Evolutionary conservation across 2,797 vertebrate species (phyloP).

Genomic region (Erpetoichthys calabaricus): DNA sequence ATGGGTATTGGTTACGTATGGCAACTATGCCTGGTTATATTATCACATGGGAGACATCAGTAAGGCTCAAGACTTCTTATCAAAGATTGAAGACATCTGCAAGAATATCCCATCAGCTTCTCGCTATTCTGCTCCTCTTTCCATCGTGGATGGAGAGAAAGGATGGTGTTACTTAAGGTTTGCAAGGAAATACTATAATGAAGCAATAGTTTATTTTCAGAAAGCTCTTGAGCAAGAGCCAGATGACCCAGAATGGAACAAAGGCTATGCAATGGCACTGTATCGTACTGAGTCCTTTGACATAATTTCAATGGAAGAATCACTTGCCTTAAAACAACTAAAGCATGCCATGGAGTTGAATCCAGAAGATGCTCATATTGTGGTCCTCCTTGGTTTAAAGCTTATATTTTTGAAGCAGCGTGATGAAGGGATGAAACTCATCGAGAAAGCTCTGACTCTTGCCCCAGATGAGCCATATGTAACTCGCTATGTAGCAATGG

Average conservation of each 20-base stretch:
- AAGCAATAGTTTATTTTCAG: conserved; percentile 45
- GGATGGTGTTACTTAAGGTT: conserved; percentile 29
- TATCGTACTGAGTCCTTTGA: conserved; percentile 31
- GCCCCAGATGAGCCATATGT: conserved; percentile 37
- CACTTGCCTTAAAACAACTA: conserved; percentile 28
- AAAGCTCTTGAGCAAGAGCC: conserved; percentile 45
- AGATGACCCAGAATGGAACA: conserved; percentile 40
- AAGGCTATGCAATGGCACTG: conserved; percentile 40
- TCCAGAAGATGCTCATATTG: conserved; percentile 32
- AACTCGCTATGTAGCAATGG: conserved; percentile 46
- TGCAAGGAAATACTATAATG: conserved; percentile 30
- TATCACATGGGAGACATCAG: too few species aligned
- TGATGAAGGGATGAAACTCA: conserved; percentile 36
- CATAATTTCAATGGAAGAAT: rapidly evolving
- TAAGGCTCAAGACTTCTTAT: too few species aligned
- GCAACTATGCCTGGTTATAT: too few species aligned
- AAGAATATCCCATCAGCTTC: too few species aligned
- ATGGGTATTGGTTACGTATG: too few species aligned
- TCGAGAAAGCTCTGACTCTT: conserved; percentile 38
- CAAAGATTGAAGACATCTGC: too few species aligned
- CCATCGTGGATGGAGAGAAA: too few species aligned
- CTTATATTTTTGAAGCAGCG: conserved; percentile 9
- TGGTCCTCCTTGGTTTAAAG: too few species aligned
- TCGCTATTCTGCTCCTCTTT: too few species aligned
- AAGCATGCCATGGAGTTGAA: conserved; percentile 35